Evolutionary conservation across 2,888 invertebrate genomes (phyloP).

Genomic region (Embidobia sp.): DNA sequence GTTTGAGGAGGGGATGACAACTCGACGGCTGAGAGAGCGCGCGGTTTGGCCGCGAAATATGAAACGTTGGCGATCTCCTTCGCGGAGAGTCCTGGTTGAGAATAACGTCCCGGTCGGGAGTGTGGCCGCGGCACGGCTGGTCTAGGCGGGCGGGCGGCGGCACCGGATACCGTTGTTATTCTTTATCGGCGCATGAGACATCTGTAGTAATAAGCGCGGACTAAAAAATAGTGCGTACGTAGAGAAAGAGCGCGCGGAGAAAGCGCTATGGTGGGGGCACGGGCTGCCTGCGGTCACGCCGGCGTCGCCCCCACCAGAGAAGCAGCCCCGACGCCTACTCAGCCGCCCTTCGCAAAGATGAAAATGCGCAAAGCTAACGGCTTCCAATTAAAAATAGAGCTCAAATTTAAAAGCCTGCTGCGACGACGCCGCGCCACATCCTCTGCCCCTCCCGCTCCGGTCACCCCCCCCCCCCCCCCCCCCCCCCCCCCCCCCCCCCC

Average conservation of each 20-base stretch:
- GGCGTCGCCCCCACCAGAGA: constrained; percentile 52
- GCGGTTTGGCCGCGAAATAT: constrained; percentile 39
- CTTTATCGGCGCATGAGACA: constrained; percentile 84
- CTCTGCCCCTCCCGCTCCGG: constrained; percentile 23
- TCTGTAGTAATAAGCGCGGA: constrained; percentile 86
- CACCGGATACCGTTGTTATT: constrained; percentile 63
- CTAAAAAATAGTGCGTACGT: constrained; percentile 86
- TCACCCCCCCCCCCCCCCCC: too few relatives aligned
- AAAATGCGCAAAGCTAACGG: constrained; percentile 85
- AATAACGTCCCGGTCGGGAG: constrained; percentile 2
- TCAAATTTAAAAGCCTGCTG: constrained; percentile 69
- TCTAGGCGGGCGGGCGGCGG: constrained; percentile 34
- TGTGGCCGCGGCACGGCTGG: constrained; percentile 45
- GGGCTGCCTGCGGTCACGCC: constrained; percentile 67
- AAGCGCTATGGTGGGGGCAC: constrained; percentile 45
- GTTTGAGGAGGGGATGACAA: constrained; percentile 62
- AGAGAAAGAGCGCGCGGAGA: constrained; percentile 9
- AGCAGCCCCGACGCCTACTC: constrained; percentile 51
- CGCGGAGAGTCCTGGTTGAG: neutral
- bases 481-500: too few relatives aligned
- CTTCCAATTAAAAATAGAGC: constrained; percentile 84
- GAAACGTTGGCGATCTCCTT: too few relatives aligned
- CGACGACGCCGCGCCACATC: constrained; percentile 53
- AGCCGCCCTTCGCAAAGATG: constrained; percentile 77
- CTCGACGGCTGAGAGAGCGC: constrained; percentile 16